Percentiles rank a stretch among this genome's conserved stretches.
Conservation (phyloP, 2,888 invertebrate genomes). For the Pedicia rivosa region DNA sequence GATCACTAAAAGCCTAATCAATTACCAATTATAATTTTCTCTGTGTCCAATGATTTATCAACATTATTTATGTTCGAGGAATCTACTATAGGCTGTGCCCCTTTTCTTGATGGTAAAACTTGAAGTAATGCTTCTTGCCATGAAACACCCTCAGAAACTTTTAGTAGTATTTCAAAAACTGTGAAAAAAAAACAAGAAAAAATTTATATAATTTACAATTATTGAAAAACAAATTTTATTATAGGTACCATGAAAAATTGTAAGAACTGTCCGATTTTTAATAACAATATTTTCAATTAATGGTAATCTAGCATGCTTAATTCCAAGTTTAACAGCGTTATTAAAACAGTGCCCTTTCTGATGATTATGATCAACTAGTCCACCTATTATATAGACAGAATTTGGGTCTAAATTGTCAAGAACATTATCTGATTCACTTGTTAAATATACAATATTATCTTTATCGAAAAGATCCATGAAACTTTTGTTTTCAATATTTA, state of each 20-base stretch:
- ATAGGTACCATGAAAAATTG: conserved; percentile 78
- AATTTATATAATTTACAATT: not conserved
- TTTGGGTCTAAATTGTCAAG: conserved; percentile 56
- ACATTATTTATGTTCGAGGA: too few species aligned
- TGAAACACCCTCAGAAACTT: conserved; percentile 54
- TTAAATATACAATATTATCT: conserved; percentile 73
- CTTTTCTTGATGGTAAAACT: conserved; percentile 63
- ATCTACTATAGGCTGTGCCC: conserved; percentile 42
- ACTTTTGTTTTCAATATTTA: conserved; percentile 49
- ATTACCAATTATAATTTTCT: too few species aligned
- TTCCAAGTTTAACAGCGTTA: conserved; percentile 59
- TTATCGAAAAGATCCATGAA: conserved; percentile 58
- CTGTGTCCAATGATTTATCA: too few species aligned
- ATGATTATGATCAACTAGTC: conserved; percentile 92
- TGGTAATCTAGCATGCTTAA: conserved; percentile 74
- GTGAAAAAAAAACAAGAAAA: conserved; percentile 5
- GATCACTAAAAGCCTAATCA: too few species aligned
- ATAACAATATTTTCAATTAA: conserved; percentile 77
- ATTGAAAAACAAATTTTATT: conserved; percentile 2
- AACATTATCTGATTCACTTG: conserved; percentile 85
- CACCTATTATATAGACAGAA: conserved; percentile 87
- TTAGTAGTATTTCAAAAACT: conserved; percentile 74
- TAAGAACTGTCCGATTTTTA: conserved; percentile 84
- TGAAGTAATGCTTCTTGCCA: conserved; percentile 68
- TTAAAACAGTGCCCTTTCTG: conserved; percentile 84